Evolutionary conservation across 2,888 invertebrate species (phyloP), one percentile per base, ranked within the genome.

Genomic region (Asteroscopus sphinx): DNA sequence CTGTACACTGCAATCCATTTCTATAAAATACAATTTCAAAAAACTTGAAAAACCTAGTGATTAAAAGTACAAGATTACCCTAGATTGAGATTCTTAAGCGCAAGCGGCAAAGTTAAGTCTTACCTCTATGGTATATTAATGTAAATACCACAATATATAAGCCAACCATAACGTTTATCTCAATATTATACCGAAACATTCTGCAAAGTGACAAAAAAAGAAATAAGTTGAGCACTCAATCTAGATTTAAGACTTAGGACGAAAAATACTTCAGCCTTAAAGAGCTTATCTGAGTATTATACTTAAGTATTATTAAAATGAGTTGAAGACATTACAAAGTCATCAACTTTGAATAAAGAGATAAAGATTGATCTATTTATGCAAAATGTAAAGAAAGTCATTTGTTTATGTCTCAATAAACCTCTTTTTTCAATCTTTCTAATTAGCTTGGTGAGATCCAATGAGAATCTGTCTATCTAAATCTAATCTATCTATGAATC

Each of bases 141-240:
- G 69, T 42, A 41, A 69, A 73, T 48, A 16, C 57, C 17, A 25
- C 46, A 44, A 58, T 58, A 63, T 58, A 63, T 63, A 52, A 49
- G 41, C 47, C 55, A 37, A 47, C 53, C 16, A 63, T 63, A 60
- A 66, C 66, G 55, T 70, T 76, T 70, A 73, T 76, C 48, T 63
- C 45, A 33, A 47, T 69, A 69, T 68, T 73, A 73, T 73, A 47
- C 70, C 9, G 52, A 55, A 52, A 57, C 55, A 44, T 49, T 44
- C 11, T 39, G 11, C 44, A 41, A 42, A 40, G 44, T n/a, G n/a
- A n/a, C n/a, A n/a, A 35, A 63, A 70, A 30, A 40, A 37, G 12
- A 46, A 59, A 46, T 45, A 37, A 69, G 5, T 48, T 66, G 11
- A 16, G n/a, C 62, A 47, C 42, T 68, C 39, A 40, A 68, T 72